A percentile compares a stretch with the other conserved stretches of the same genome.
Conservation (phyloP, 2,888 invertebrate genomes). For the Timema cristinae region DNA sequence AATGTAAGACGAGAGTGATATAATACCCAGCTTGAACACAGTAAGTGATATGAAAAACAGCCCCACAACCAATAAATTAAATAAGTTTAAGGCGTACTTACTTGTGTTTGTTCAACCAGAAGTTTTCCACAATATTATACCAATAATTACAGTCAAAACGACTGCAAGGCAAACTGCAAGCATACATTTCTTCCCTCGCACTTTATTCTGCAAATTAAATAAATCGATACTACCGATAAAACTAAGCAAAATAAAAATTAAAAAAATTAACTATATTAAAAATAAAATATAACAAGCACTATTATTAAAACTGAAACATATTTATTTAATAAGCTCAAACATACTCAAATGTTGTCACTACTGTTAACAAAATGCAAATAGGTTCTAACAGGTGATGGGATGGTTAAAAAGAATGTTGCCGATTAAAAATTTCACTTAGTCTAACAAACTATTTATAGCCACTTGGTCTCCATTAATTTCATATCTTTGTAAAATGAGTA, state of each 20-base stretch:
- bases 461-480: no score
- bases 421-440: not conserved
- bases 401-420: not conserved
- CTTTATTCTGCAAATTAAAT: slow-evolving; percentile 66
- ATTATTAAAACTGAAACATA: not conserved
- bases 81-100: not conserved
- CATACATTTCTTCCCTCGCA: slow-evolving; percentile 84
- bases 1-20: no score
- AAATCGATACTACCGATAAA: not conserved
- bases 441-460: no score
- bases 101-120: slow-evolving; percentile 24
- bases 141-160: slow-evolving; percentile 63
- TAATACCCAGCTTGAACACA: no score
- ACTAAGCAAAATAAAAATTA: not conserved
- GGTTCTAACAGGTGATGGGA: not conserved
- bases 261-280: slow-evolving; percentile 27
- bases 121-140: slow-evolving; percentile 51
- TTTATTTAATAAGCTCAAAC: not conserved
- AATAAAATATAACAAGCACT: not conserved
- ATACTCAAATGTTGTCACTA: not conserved
- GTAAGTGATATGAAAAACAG: no score
- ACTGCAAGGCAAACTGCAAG: slow-evolving; percentile 53
- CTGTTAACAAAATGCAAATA: slow-evolving; percentile 2
- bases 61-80: no score
- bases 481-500: no score